These are phyloP conservation scores for Podotricha telesiphe DNA, from an alignment of 2,888 invertebrate species.

Conservation along the genomic window DNA sequence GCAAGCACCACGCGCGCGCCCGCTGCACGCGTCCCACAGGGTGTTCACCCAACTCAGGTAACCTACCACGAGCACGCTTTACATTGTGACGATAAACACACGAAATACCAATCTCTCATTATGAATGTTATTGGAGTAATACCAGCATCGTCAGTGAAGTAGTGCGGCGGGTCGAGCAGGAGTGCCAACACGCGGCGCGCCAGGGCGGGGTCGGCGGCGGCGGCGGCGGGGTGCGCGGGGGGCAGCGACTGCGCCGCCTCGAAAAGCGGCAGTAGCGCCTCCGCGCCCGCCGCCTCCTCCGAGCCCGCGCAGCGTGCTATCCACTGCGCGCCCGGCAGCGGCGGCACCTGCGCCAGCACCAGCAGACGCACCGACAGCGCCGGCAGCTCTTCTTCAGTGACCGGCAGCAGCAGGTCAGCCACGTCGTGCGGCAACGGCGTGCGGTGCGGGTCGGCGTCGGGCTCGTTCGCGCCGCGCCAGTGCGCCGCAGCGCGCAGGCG, in stretches of 20 bases:
- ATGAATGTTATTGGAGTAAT: conserved; percentile 8
- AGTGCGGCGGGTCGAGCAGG: conserved; percentile 66
- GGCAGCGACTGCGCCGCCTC: conserved; percentile 51
- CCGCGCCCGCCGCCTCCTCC: conserved; percentile 46
- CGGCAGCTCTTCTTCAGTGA: conserved; percentile 83
- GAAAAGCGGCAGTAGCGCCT: conserved; percentile 50
- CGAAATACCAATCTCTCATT: no score
- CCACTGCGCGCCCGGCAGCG: conserved; percentile 49
- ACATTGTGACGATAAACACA: no score
- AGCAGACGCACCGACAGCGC: conserved; percentile 85
- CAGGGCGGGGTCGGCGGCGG: conserved; percentile 35
- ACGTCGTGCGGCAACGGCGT: conserved; percentile 86
- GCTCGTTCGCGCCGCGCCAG: conserved; percentile 83
- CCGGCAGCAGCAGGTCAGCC: conserved; percentile 88
- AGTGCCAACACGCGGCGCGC: conserved; percentile 50
- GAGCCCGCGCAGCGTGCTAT: conserved; percentile 43
- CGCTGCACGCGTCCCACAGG: conserved; percentile 50
- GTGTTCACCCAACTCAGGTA: conserved; percentile 50
- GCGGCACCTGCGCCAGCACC: conserved; percentile 58
- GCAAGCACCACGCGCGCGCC: conserved; percentile 48
- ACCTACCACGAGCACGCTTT: conserved; percentile 48
- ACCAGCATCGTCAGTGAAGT: conserved; percentile 59
- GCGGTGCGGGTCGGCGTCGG: conserved; percentile 86
- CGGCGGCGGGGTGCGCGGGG: conserved; percentile 49
- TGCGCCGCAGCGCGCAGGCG: conserved; percentile 88